Base-by-base conservation (phyloP, 2,113 vertebrate species). In the Corapipo altera region DNA sequence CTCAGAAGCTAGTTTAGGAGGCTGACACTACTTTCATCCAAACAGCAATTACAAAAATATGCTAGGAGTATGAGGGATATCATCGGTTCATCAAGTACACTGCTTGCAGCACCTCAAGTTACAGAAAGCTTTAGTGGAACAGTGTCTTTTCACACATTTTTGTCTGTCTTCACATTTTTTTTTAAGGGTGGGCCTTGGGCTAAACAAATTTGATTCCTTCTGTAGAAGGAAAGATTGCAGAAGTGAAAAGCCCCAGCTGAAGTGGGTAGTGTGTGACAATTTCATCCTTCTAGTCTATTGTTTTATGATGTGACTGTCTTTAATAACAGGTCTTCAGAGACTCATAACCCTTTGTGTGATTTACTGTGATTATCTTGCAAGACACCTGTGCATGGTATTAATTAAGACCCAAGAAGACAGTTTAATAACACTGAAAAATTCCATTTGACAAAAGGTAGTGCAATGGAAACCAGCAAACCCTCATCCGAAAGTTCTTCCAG, bases 301-400 rank as follows among this genome's bases (percentile, higher is more conserved):
- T 88, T 97, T 95, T 96, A 87, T 90, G 84, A 89, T 79, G 32
- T 95, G 59, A 35, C 75, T 93, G 5, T 93, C 89, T 92, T 96
- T 96, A 95, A 94, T 95, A 96, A 94, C 57, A 88, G 70, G 77
- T 95, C 94, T 96, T 96, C 58, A 37, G 93, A 96, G 78, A 67
- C 91, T 92, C 86, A 66, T 96, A 96, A 96, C 24, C 77, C 52
- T 95, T 96, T 80, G 39, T 92, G 62, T 96, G 94, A 97, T 96
- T 97, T 96, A 95, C 89, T 87, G 73, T 69, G 65, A 88, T 94
- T 96, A 96, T 96, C 89, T 65, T 59, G 91, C 66, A 78, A 32
- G 93, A 75, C 95, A 97, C 89, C 95, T 96, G 91, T 97, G 84
- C 77, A 58, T 61, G 10, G 46, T 88, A 96, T 97, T 97, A 97